phyloP scores from a whole-genome alignment of 2,113 vertebrate genomes.

The Plestiodon gilberti region DNA sequence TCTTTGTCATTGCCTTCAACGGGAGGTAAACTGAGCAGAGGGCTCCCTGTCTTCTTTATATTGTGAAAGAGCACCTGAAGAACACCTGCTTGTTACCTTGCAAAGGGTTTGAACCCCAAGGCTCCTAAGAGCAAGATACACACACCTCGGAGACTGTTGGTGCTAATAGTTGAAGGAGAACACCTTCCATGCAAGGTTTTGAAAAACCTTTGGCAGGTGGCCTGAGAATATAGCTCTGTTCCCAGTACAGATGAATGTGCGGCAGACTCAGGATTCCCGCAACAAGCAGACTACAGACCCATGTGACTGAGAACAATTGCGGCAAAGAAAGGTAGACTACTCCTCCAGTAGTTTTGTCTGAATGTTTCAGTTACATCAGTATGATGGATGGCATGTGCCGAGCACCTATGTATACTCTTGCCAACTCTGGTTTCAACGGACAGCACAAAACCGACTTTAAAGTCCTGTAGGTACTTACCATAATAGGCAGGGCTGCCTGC shows the following conservation, averaged over 20 bases:
- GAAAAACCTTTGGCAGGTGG: too few species aligned
- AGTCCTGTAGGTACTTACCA: background rate
- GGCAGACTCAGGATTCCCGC: background rate
- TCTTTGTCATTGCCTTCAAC: background rate
- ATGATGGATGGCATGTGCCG: constrained; percentile 15
- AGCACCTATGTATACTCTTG: background rate
- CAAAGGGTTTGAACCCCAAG: background rate
- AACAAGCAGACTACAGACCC: background rate
- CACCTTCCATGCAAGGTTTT: background rate
- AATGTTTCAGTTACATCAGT: constrained; percentile 10
- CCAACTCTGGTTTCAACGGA: too few species aligned
- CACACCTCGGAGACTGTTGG: background rate
- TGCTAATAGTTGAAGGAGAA: background rate
- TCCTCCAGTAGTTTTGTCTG: background rate
- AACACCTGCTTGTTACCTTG: background rate
- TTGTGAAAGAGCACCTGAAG: too few species aligned
- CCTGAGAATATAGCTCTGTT: too few species aligned
- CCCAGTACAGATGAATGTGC: background rate
- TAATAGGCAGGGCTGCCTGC: background rate
- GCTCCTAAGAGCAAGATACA: background rate
- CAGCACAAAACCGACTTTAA: background rate
- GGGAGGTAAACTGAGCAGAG: background rate
- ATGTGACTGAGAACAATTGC: background rate
- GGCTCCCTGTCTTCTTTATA: background rate
- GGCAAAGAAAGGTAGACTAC: background rate